Conservation (phyloP, 2,888 invertebrate genomes). For the Rhabditoides inermis region DNA sequence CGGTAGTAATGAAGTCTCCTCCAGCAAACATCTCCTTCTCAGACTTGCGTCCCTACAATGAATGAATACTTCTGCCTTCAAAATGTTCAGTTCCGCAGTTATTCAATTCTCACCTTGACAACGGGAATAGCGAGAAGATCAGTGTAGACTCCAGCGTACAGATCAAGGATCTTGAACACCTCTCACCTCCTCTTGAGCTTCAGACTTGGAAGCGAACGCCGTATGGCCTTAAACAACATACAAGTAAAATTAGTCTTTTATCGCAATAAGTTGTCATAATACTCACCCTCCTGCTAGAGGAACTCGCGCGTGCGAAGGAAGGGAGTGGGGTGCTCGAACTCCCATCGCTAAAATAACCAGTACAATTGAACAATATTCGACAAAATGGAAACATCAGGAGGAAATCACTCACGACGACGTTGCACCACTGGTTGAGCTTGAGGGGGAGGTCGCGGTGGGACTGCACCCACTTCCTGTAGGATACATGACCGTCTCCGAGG, state of each 20-base stretch:
- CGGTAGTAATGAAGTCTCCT: slow-evolving; percentile 89
- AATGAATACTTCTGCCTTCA: too few species aligned
- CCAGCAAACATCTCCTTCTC: slow-evolving; percentile 99
- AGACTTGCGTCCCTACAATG: slow-evolving; percentile 68
- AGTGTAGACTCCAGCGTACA: slow-evolving; percentile 83
- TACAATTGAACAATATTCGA: too few species aligned
- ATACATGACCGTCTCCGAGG: slow-evolving; percentile 99
- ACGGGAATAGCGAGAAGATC: slow-evolving; percentile 87
- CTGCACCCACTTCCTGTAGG: slow-evolving; percentile 95
- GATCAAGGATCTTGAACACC: slow-evolving; percentile 66
- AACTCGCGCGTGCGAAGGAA: slow-evolving; percentile 95
- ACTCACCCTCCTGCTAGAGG: slow-evolving; percentile 93
- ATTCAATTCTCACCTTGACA: too few species aligned
- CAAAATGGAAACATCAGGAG: background rate
- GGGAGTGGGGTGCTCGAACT: slow-evolving; percentile 98
- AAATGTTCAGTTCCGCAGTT: too few species aligned
- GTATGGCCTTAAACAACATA: slow-evolving; percentile 70
- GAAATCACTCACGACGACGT: slow-evolving; percentile 73
- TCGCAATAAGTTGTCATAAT: too few species aligned
- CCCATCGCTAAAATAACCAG: slow-evolving; percentile 86
- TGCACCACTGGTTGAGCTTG: slow-evolving; percentile 97
- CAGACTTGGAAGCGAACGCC: slow-evolving; percentile 72
- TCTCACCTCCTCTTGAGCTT: slow-evolving; percentile 84
- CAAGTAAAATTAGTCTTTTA: too few species aligned
- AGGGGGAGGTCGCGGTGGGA: slow-evolving; percentile 92